Base-by-base conservation (phyloP, 1,140 invertebrate genomes). In the Sycobia sp. region DNA sequence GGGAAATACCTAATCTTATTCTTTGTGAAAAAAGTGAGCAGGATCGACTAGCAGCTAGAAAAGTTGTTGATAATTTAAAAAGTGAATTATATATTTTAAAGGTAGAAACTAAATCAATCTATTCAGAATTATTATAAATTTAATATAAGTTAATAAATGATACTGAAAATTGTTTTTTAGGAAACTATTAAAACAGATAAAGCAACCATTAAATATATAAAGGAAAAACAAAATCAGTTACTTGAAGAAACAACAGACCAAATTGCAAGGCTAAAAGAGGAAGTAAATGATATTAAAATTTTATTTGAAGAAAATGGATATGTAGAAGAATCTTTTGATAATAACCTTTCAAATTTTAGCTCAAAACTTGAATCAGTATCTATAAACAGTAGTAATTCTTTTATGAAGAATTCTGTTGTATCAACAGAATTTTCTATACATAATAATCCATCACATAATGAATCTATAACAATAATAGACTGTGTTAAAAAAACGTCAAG, bases 281-380 rank as follows among this genome's bases (percentile, higher is more conserved):
- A 60, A 29, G 43, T 65, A 9, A 27, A 65, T 32, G 50, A 60
- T 38, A 55, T 54, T 10, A 65, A 65, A 65, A 18, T 49, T 22
- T 46, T 65, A 13, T 65, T 65, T 50, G 4, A 9, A 10, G 63
- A 65, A 36, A 60, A 60, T 58, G 63, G 63, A 39, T 65, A 60
- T 18, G 14, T 39, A 34, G 63, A 59, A 39, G 63, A 60, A 16
- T 10, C 43, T 27, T 22, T 20, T 0, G 62, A 53, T 0, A 3
- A 32, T 32, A 39, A 64, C 27, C 5, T 65, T n/a, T 41, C 49
- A 25, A 38, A 29, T 44, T 38, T 65, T n/a, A 59, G 38, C 25
- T 29, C 9, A 38, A 36, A 46, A 34, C n/a, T 65, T 11, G 39
- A 58, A 38, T 46, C 41, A 14, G 22, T 65, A 27, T 53, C 41